Evolutionary conservation across 2,797 vertebrate genomes (phyloP), one percentile per base, ranked within the genome.

Genomic region (Danio albolineatus): DNA sequence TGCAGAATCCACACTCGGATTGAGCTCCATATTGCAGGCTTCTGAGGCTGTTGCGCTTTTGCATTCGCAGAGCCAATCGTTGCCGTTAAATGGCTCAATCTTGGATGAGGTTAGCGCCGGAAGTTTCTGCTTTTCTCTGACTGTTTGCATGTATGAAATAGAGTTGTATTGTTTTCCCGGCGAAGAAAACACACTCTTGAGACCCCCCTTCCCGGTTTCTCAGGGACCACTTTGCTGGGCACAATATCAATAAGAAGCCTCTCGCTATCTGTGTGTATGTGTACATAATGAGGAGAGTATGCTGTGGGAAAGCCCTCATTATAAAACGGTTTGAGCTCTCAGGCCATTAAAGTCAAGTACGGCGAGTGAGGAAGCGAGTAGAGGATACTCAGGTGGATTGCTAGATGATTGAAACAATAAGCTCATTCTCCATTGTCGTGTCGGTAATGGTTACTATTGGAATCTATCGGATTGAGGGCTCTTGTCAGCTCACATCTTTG

Each of bases 191-290:
- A 54, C 21, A 72, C 78, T 83, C 81, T 16, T 76, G 80, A 79
- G 81, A 78, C 56, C 71, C 76, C 65, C 36, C 28, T 28, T 62
- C n/a, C 43, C 19, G 36, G 80, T 86, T 86, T 84, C 83, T 81
- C 43, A 76, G 81, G 85, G 85, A 86, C 85, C 85, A 86, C 85
- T 86, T 84, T 86, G 76, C 66, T 69, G 75, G 82, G 78, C 80
- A 79, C 80, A 78, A 59, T 82, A 82, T 86, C 82, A 86, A 86
- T 86, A 82, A 72, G 67, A 51, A 43, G 49, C 46, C 9, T 57
- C 21, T 78, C n/a, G 36, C 76, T 85, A 64, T 81, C 79, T n/a
- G 36, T 73, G 41, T 46, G 38, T 78, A 61, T 70, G 57, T 72
- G 78, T 80, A 69, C 73, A 70, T 80, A 86, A 84, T 84, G 81